A percentile compares a stretch with the other conserved stretches of the same genome.
phyloP scores from a whole-genome alignment of 37 sponge, comb jelly and placozoan genomes.

The Lycopodina hypogea region DNA sequence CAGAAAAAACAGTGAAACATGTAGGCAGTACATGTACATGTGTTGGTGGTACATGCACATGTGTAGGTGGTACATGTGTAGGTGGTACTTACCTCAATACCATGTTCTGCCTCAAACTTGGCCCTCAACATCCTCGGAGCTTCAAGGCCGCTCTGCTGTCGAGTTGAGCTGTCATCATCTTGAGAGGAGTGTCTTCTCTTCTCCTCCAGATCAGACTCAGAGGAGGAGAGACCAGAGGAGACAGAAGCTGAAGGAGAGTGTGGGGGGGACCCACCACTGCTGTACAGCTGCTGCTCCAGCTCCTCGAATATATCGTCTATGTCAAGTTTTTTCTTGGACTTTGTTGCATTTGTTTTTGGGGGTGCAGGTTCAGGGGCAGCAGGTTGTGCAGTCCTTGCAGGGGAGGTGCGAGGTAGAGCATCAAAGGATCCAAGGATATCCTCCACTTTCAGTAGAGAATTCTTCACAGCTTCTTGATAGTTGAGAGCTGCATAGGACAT shows the following conservation, averaged over 20 bases:
- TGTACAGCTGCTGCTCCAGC: conserved; percentile 23
- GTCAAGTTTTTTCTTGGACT: not conserved
- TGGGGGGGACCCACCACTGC: no score
- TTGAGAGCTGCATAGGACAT: conserved; percentile 1
- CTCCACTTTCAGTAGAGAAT: conserved; percentile 27
- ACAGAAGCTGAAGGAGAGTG: conserved; percentile 52
- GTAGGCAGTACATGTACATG: no score
- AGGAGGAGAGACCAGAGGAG: conserved; percentile 2
- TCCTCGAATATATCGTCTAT: conserved; percentile 1
- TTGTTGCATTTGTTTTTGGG: not conserved
- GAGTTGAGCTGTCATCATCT: conserved; percentile 3
- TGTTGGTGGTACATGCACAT: no score
- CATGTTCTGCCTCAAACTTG: conserved; percentile 2
- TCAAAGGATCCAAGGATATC: conserved; percentile 29
- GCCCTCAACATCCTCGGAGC: conserved; percentile 1
- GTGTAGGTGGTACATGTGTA: no score
- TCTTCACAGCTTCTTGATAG: conserved; percentile 18
- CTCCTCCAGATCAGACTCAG: conserved; percentile 8
- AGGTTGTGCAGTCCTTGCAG: not conserved
- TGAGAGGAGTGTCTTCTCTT: conserved; percentile 29
- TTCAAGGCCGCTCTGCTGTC: not conserved
- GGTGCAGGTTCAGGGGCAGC: not conserved
- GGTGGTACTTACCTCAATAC: conserved; percentile 5
- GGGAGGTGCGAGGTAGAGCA: not conserved
- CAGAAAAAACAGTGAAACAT: no score